phyloP scores from a whole-genome alignment of 1,140 invertebrate species.

The Vanessa tameamea region DNA sequence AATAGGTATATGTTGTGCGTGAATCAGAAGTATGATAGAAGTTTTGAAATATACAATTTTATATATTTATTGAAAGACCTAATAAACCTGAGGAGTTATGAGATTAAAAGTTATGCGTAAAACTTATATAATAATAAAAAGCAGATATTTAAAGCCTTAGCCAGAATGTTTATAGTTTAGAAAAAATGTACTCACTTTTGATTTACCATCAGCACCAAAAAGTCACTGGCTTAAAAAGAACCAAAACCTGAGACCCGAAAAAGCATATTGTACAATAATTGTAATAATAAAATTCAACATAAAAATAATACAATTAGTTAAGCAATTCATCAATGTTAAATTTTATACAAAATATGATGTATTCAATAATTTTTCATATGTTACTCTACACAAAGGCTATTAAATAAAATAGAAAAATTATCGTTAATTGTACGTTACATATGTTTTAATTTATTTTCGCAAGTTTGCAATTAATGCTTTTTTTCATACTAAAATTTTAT shows the following conservation, averaged over 20 bases:
- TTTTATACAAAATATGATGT: background rate
- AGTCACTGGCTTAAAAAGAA: constrained; percentile 23
- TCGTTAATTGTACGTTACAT: too few relatives aligned
- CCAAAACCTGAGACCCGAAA: constrained; percentile 30
- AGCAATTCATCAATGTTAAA: background rate
- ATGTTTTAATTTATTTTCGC: too few relatives aligned
- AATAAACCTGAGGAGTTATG: background rate
- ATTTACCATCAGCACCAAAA: constrained; percentile 24
- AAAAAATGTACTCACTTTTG: constrained; percentile 33
- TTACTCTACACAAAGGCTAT: background rate
- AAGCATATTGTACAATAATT: constrained; percentile 29
- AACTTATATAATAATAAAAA: constrained; percentile 4
- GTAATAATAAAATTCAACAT: constrained; percentile 3
- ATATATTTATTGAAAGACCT: too few relatives aligned
- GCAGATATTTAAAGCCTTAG: constrained; percentile 9
- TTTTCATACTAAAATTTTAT: too few relatives aligned
- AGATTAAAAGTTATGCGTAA: constrained; percentile 1
- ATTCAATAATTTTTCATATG: background rate
- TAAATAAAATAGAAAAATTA: background rate
- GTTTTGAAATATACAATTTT: too few relatives aligned
- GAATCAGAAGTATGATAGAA: background rate
- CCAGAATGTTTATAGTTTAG: constrained; percentile 11
- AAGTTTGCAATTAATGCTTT: too few relatives aligned
- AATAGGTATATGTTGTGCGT: background rate
- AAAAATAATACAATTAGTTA: constrained; percentile 16